Conservation (phyloP, 2,797 vertebrate species). For the Etheostoma nigrum region DNA sequence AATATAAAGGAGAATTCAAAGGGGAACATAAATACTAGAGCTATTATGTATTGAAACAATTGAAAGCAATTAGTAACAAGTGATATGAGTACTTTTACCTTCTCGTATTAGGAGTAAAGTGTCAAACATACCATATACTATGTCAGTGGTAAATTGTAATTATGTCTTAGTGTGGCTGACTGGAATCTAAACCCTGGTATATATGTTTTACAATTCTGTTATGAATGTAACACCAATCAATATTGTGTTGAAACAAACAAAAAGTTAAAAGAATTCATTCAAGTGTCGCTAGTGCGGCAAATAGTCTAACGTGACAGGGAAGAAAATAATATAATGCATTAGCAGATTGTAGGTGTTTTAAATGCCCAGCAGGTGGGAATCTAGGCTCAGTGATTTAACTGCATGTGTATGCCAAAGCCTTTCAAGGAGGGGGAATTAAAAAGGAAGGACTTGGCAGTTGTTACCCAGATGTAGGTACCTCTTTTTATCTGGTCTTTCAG, state of each 20-base stretch:
- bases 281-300: background rate
- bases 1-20: constrained; percentile 17
- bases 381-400: constrained; percentile 24
- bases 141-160: background rate
- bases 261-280: background rate
- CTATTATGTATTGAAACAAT: background rate
- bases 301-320: background rate
- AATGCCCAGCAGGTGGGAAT: constrained; percentile 66
- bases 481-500: background rate
- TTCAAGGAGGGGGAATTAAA: background rate
- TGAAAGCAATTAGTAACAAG: background rate
- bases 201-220: constrained; percentile 1
- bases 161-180: background rate
- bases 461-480: background rate
- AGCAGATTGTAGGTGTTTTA: background rate
- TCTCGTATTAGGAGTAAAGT: background rate
- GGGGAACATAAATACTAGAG: constrained; percentile 29
- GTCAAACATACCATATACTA: background rate
- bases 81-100: background rate
- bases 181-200: background rate
- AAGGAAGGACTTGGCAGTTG: background rate
- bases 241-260: constrained; percentile 3
- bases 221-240: background rate
- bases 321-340: background rate
- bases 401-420: background rate